Conservation (phyloP, 2,113 vertebrate species). For the Tamias sibiricus region DNA sequence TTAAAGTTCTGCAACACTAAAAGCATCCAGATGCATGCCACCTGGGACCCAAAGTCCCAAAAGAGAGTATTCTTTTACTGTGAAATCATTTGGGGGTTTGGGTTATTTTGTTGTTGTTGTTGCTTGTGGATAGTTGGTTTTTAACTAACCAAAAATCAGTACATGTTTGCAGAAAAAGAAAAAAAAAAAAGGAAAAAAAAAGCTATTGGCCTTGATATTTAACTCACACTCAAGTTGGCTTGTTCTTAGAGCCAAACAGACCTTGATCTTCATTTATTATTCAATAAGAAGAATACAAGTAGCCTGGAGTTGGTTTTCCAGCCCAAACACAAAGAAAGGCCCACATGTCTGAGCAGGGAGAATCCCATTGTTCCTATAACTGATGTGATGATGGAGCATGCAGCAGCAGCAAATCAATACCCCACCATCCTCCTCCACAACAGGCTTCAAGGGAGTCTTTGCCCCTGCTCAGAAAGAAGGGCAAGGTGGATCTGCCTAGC, state of each 20-base stretch:
- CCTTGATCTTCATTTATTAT: constrained; percentile 81
- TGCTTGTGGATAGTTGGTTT: constrained; percentile 56
- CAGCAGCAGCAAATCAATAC: constrained; percentile 70
- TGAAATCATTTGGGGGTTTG: constrained; percentile 21
- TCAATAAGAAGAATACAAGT: constrained; percentile 73
- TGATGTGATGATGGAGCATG: constrained; percentile 23
- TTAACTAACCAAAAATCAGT: constrained; percentile 53
- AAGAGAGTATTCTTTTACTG: constrained; percentile 47
- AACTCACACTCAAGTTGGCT: constrained; percentile 67
- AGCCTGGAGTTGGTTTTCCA: constrained; percentile 76
- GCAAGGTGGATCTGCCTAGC: constrained; percentile 36
- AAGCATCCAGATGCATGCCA: constrained; percentile 49
- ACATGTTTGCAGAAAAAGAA: constrained; percentile 38
- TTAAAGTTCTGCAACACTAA: constrained; percentile 36
- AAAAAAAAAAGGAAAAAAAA: constrained; percentile 38
- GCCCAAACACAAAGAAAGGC: constrained; percentile 63
- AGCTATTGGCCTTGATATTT: constrained; percentile 67
- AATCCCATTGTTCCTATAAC: constrained; percentile 59
- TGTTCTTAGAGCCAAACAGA: constrained; percentile 62
- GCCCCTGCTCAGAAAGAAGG: constrained; percentile 46
- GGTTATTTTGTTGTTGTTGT: neutral
- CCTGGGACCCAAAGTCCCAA: constrained; percentile 32
- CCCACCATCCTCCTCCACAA: constrained; percentile 12
- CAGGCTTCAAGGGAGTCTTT: constrained; percentile 60
- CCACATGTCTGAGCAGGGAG: constrained; percentile 42